phyloP scores from a whole-genome alignment of 2,888 invertebrate species.

The Andrena praecox region DNA sequence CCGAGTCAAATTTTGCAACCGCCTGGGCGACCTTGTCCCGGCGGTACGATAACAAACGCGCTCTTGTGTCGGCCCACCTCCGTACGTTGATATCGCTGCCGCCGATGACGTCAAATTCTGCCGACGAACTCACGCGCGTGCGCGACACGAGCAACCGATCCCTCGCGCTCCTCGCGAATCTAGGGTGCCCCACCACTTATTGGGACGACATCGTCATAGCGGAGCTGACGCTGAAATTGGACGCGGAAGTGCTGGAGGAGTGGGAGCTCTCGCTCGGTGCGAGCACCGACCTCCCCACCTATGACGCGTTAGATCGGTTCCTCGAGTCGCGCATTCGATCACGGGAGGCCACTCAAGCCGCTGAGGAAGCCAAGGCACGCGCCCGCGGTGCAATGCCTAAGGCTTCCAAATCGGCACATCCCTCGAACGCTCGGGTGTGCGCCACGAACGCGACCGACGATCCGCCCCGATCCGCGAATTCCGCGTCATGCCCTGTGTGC shows the following conservation, averaged over 20 bases:
- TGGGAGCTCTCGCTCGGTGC: neutral
- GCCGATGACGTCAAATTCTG: neutral
- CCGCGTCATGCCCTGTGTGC: too few species aligned
- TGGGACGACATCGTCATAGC: neutral
- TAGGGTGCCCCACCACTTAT: neutral
- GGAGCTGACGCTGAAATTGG: fast-evolving
- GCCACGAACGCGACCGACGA: too few species aligned
- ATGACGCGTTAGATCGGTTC: too few species aligned
- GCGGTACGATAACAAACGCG: neutral
- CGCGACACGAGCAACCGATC: neutral
- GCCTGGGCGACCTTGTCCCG: neutral
- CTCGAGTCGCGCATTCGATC: too few species aligned
- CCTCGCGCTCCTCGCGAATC: neutral
- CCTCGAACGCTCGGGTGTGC: too few species aligned
- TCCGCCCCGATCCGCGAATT: too few species aligned
- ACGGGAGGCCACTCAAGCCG: neutral
- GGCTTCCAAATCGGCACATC: too few species aligned
- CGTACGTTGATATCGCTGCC: neutral
- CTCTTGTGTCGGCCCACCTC: neutral
- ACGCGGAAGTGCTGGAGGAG: neutral
- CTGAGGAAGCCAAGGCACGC: neutral
- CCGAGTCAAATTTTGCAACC: neutral
- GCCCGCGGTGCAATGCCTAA: neutral
- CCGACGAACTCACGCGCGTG: neutral
- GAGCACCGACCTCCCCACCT: neutral